Conservation (phyloP, 2,888 invertebrate species). For the Neoitamus cyanurus region DNA sequence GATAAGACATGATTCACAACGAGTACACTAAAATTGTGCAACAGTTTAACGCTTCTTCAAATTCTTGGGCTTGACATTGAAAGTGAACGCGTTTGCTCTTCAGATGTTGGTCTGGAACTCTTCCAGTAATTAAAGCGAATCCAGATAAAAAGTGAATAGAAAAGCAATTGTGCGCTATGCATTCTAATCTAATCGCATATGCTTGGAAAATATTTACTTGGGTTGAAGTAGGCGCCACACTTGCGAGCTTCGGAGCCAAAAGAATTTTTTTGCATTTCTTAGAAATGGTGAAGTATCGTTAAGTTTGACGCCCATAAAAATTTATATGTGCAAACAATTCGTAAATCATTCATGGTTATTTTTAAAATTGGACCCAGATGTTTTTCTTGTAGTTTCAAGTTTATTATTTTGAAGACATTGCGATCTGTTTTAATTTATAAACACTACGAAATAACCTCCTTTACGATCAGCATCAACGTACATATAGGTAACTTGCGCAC, state of each 20-base stretch:
- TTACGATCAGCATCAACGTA: no score
- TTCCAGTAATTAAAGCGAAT: background rate
- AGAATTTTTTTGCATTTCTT: background rate
- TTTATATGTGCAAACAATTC: background rate
- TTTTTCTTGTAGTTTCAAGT: no score
- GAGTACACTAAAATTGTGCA: background rate
- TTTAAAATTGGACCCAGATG: background rate
- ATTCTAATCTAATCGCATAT: background rate
- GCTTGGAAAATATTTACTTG: background rate
- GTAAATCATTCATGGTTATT: background rate
- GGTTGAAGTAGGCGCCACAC: background rate
- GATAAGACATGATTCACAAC: background rate
- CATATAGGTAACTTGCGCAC: no score
- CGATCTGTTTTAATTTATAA: no score
- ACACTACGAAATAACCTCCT: no score
- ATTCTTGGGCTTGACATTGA: background rate
- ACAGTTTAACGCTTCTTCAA: background rate
- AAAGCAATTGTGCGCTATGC: background rate
- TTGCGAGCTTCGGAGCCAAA: background rate
- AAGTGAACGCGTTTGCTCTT: background rate
- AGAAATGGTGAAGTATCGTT: background rate
- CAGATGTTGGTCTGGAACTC: background rate
- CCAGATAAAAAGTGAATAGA: background rate
- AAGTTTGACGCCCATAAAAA: background rate
- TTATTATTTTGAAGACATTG: no score